Conservation (phyloP, 2,113 vertebrate species). For the Rhinogobius similis region DNA sequence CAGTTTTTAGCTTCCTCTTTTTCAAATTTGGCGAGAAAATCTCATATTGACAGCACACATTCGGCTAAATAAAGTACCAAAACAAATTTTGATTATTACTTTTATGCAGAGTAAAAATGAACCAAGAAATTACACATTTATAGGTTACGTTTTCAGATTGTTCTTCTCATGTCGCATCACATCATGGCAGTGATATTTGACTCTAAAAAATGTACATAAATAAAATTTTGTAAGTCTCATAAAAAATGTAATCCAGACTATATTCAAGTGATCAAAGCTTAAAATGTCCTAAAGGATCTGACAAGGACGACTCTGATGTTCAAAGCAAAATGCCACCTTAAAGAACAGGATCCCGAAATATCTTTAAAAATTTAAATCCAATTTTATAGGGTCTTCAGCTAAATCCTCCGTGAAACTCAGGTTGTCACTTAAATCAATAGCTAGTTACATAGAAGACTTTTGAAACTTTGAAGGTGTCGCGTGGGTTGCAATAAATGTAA, state of each 20-base stretch:
- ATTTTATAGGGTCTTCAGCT: conserved; percentile 46
- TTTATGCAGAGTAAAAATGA: too few relatives aligned
- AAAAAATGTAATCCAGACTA: too few relatives aligned
- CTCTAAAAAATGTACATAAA: not conserved
- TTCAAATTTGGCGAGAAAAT: too few relatives aligned
- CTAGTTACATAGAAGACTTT: conserved; percentile 19
- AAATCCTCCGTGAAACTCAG: conserved; percentile 51
- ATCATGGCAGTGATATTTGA: too few relatives aligned
- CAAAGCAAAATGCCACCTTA: conserved; percentile 15
- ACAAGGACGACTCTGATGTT: conserved; percentile 20
- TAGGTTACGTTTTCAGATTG: not conserved
- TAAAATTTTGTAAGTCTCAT: too few relatives aligned
- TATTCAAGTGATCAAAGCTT: not conserved
- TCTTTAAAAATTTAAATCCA: conserved; percentile 54
- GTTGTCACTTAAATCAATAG: conserved; percentile 57
- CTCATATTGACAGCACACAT: too few relatives aligned
- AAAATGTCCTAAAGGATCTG: conserved; percentile 2
- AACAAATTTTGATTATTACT: too few relatives aligned
- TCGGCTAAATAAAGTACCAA: too few relatives aligned
- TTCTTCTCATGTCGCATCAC: not conserved
- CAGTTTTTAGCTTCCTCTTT: too few relatives aligned
- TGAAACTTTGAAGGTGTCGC: not conserved
- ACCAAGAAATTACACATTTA: not conserved
- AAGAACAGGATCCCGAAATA: conserved; percentile 12
- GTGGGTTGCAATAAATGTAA: conserved; percentile 14